Conservation (phyloP, 2,888 invertebrate genomes). For the Diarsia dahlii region DNA sequence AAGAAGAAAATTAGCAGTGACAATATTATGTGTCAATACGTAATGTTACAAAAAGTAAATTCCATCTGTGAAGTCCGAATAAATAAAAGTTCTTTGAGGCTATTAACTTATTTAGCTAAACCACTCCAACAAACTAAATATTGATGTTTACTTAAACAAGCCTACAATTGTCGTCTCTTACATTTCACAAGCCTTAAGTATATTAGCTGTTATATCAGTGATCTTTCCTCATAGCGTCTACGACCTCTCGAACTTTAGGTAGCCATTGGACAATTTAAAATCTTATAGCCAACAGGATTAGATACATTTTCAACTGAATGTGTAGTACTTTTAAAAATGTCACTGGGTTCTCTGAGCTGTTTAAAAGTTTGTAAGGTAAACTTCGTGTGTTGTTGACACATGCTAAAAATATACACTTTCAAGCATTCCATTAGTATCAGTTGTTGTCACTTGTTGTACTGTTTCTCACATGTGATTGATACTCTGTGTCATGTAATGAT, state of each 20-base stretch:
- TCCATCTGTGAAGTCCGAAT: too few species aligned
- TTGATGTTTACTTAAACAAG: slow-evolving; percentile 18
- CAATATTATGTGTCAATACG: background rate
- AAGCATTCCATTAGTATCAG: slow-evolving; percentile 46
- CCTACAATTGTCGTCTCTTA: slow-evolving; percentile 28
- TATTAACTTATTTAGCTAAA: background rate
- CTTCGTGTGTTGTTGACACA: slow-evolving; percentile 36
- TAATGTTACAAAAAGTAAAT: too few species aligned
- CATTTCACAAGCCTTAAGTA: slow-evolving; percentile 52
- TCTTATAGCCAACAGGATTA: slow-evolving; percentile 27
- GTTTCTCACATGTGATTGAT: slow-evolving; percentile 28
- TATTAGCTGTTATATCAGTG: slow-evolving; percentile 58
- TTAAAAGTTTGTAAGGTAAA: slow-evolving; percentile 52
- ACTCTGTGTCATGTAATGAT: slow-evolving; percentile 12
- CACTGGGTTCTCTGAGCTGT: slow-evolving; percentile 33
- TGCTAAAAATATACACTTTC: slow-evolving; percentile 49
- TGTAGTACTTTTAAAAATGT: slow-evolving; percentile 51
- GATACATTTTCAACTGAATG: slow-evolving; percentile 34
- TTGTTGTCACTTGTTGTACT: slow-evolving; percentile 22
- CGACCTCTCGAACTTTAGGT: slow-evolving; percentile 63
- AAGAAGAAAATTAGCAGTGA: background rate
- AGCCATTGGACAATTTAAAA: slow-evolving; percentile 42
- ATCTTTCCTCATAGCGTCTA: slow-evolving; percentile 59
- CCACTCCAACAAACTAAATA: slow-evolving; percentile 10
- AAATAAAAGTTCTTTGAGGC: background rate